Conservation (phyloP, 2,113 vertebrate genomes). For the Daboia siamensis region DNA sequence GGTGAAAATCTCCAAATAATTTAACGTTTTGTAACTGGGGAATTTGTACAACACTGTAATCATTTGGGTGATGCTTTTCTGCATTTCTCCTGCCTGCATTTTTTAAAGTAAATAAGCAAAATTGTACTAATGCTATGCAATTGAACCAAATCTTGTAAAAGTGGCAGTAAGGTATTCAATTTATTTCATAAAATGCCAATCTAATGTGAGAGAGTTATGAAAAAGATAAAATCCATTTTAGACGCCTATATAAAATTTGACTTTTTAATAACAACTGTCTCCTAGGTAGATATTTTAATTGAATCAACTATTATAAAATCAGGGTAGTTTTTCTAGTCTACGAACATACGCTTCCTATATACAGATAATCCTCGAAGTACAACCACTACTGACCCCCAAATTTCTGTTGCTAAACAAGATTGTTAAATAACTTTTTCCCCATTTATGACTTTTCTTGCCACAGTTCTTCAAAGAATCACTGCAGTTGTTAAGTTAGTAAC, state of each 20-base stretch:
- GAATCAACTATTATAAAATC: background rate
- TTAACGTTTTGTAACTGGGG: background rate
- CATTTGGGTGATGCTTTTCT: background rate
- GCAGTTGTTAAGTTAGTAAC: background rate
- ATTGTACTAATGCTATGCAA: background rate
- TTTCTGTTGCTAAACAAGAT: background rate
- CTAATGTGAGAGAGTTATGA: background rate
- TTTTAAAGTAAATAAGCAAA: background rate
- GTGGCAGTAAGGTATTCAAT: background rate
- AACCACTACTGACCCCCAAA: background rate
- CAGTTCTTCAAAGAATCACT: background rate
- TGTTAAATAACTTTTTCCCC: background rate
- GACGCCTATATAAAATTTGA: background rate
- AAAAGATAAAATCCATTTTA: background rate
- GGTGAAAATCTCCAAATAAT: background rate
- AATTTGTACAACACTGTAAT: background rate
- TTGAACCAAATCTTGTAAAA: background rate
- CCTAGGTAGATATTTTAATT: background rate
- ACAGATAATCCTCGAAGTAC: background rate
- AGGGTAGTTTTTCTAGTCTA: background rate
- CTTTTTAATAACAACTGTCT: background rate
- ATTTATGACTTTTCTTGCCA: background rate
- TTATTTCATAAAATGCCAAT: background rate
- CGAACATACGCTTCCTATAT: background rate
- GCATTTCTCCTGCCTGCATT: background rate